Conservation (phyloP, 2,113 vertebrate genomes). For the Baryphthengus martii region DNA sequence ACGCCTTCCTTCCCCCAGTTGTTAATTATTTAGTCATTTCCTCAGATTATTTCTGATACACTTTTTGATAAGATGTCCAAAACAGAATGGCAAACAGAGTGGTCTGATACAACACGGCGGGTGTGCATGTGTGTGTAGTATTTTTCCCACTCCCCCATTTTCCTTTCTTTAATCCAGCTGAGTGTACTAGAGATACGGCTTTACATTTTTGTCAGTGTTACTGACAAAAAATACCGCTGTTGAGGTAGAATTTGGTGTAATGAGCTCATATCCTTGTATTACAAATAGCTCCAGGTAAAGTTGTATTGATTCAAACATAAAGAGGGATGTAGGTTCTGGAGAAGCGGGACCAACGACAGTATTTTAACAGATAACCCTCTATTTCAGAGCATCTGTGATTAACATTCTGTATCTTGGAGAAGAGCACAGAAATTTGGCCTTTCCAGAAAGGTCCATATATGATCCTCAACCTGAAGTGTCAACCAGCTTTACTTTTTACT, state of each 20-base stretch:
- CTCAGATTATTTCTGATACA: neutral
- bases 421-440: neutral
- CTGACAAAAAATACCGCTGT: neutral
- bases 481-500: neutral
- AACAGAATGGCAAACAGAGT: neutral
- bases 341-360: neutral
- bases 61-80: neutral
- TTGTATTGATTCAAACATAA: neutral
- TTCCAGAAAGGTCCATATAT: neutral
- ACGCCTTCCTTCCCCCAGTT: neutral
- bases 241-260: neutral
- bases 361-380: neutral
- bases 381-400: neutral
- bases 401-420: neutral
- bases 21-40: neutral
- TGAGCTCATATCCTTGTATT: neutral
- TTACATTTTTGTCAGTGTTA: neutral
- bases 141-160: too few relatives aligned
- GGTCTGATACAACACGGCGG: neutral
- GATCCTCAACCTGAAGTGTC: neutral
- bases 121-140: too few relatives aligned
- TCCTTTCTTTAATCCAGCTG: neutral
- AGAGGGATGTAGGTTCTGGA: neutral
- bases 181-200: neutral
- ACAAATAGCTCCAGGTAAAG: neutral